Conservation (phyloP, 2,113 vertebrate species). For the Alouatta palliata region DNA sequence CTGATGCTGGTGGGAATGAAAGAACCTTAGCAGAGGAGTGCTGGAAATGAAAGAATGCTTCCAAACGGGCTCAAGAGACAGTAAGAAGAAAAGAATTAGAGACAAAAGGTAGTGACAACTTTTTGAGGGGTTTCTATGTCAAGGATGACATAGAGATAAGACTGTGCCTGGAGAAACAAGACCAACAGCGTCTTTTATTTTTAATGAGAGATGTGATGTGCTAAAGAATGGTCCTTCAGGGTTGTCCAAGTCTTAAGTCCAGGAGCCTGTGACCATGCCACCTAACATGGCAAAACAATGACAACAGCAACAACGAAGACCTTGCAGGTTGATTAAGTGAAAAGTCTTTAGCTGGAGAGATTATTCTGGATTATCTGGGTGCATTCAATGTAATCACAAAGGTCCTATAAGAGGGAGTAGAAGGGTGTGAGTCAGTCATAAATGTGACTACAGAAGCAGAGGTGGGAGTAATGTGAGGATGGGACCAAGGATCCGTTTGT, state of each 20-base stretch:
- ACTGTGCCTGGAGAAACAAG: not conserved
- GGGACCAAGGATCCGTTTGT: too few relatives aligned
- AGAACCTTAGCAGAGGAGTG: not conserved
- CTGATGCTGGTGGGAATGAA: not conserved
- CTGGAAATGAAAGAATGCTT: too few relatives aligned
- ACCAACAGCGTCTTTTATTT: not conserved
- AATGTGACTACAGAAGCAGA: not conserved
- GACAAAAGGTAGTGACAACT: not conserved
- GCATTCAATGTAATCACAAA: not conserved
- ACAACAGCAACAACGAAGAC: not conserved
- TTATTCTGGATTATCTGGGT: not conserved
- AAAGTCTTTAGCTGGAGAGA: not conserved
- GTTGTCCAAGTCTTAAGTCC: not conserved
- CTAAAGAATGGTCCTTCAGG: not conserved
- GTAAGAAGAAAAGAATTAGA: not conserved
- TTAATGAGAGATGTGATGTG: not conserved
- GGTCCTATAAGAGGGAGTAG: not conserved
- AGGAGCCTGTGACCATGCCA: too few relatives aligned
- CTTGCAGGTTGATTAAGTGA: not conserved
- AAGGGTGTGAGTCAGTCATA: not conserved
- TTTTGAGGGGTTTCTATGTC: not conserved
- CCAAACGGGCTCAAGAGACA: not conserved
- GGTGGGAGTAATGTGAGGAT: not conserved
- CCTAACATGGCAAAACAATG: not conserved
- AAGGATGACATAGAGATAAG: not conserved